These are phyloP conservation scores for Lottia gigantea DNA, from an alignment of 2,888 invertebrate species.

Conservation along the genomic window DNA sequence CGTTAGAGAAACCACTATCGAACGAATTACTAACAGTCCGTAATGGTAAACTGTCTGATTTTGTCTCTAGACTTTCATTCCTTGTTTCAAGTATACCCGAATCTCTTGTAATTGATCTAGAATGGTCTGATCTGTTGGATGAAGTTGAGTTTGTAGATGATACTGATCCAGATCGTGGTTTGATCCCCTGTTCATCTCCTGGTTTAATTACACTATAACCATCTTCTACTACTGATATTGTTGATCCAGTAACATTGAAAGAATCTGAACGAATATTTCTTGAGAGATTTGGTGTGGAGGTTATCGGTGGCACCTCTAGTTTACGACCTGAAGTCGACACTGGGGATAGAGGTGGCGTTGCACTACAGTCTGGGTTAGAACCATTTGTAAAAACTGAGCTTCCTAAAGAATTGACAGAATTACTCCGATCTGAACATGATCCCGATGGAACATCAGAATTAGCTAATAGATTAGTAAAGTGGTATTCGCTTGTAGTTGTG, in stretches of 20 bases:
- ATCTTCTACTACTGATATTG: background rate
- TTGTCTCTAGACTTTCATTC: background rate
- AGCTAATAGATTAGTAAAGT: slow-evolving; percentile 16
- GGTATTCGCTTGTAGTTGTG: slow-evolving; percentile 8
- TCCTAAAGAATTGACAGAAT: slow-evolving; percentile 14
- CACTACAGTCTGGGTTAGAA: background rate
- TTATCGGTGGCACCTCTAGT: background rate
- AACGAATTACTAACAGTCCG: slow-evolving; percentile 44
- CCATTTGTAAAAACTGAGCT: background rate
- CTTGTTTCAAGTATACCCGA: background rate
- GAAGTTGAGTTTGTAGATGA: background rate
- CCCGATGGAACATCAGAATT: slow-evolving; percentile 14
- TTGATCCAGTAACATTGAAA: background rate
- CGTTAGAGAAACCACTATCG: slow-evolving; percentile 48
- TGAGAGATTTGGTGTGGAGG: background rate
- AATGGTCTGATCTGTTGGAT: background rate
- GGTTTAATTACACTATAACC: background rate
- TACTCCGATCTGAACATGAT: background rate
- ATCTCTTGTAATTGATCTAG: background rate
- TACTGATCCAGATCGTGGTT: background rate
- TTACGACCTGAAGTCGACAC: background rate
- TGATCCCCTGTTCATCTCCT: background rate
- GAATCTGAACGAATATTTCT: background rate
- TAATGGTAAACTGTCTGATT: background rate
- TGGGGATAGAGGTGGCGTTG: background rate